Percentiles rank a stretch among this genome's conserved stretches.
phyloP scores from a whole-genome alignment of 1,140 invertebrate genomes.

The Saccostrea cuccullata region DNA sequence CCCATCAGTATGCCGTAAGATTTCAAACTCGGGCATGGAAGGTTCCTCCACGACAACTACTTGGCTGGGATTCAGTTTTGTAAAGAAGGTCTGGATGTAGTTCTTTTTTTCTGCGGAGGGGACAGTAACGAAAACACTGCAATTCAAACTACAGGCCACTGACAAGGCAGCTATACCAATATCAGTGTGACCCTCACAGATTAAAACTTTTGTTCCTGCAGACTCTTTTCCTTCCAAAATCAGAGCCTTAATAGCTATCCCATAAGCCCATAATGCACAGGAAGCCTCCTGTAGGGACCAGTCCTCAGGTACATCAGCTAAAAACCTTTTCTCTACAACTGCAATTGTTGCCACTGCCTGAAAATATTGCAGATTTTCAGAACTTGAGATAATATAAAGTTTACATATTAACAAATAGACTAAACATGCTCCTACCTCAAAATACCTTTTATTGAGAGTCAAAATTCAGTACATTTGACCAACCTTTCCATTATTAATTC shows the following conservation, averaged over 20 bases:
- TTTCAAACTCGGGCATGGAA: constrained; percentile 87
- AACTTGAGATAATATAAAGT: too few species aligned
- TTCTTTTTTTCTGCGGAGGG: constrained; percentile 88
- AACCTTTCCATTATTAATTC: too few species aligned
- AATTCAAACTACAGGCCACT: constrained; percentile 91
- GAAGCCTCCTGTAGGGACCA: constrained; percentile 95
- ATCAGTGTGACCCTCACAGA: constrained; percentile 96
- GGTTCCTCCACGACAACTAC: constrained; percentile 95
- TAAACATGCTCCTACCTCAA: too few species aligned
- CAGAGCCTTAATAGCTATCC: constrained; percentile 94
- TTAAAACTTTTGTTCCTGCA: constrained; percentile 89
- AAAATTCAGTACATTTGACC: too few species aligned
- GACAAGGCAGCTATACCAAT: constrained; percentile 96
- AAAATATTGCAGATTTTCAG: not conserved
- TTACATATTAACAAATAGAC: too few species aligned
- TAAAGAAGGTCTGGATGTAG: constrained; percentile 92
- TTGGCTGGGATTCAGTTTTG: constrained; percentile 87
- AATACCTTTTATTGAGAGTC: too few species aligned
- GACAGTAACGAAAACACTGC: constrained; percentile 81
- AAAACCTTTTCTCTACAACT: constrained; percentile 88
- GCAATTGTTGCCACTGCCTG: constrained; percentile 92
- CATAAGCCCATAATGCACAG: constrained; percentile 94
- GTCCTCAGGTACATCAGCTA: constrained; percentile 92
- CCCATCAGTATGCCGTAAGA: constrained; percentile 83
- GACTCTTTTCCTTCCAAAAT: constrained; percentile 90